Percentiles rank a stretch among this genome's conserved stretches.
These are phyloP conservation scores for Tetranychus piercei DNA, from an alignment of 2,888 invertebrate species.

Conservation along the genomic window DNA sequence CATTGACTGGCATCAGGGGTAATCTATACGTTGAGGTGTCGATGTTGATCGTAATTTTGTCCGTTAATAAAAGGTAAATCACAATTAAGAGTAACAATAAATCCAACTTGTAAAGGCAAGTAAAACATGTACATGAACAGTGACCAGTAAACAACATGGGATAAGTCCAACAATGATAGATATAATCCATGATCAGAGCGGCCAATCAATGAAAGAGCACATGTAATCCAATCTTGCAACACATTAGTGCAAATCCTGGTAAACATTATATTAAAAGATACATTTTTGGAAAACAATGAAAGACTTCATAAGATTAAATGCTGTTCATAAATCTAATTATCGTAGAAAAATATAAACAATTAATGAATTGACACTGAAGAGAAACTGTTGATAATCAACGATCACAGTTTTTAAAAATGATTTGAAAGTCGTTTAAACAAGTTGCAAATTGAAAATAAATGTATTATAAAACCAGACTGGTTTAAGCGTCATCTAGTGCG, in stretches of 20 bases:
- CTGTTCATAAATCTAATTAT: too few species aligned
- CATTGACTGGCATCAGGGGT: neutral
- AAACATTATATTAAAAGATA: too few species aligned
- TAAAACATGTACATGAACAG: conserved; percentile 7
- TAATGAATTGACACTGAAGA: too few species aligned
- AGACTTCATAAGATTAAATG: neutral
- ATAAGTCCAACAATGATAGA: neutral
- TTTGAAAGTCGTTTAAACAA: too few species aligned
- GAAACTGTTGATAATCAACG: too few species aligned
- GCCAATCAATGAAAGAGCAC: too few species aligned
- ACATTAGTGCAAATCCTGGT: too few species aligned
- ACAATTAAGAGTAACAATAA: neutral
- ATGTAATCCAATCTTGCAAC: neutral
- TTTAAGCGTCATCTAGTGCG: neutral
- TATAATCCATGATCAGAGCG: too few species aligned
- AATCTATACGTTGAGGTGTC: neutral
- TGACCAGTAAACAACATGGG: neutral
- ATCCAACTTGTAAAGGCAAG: conserved; percentile 2
- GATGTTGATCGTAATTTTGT: neutral
- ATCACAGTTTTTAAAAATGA: too few species aligned
- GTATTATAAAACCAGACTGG: neutral
- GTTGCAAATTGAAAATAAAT: too few species aligned
- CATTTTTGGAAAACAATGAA: neutral
- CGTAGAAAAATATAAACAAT: too few species aligned
- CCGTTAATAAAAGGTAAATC: neutral